Conservation (phyloP, 2,797 vertebrate species). For the Caiman crocodilus region DNA sequence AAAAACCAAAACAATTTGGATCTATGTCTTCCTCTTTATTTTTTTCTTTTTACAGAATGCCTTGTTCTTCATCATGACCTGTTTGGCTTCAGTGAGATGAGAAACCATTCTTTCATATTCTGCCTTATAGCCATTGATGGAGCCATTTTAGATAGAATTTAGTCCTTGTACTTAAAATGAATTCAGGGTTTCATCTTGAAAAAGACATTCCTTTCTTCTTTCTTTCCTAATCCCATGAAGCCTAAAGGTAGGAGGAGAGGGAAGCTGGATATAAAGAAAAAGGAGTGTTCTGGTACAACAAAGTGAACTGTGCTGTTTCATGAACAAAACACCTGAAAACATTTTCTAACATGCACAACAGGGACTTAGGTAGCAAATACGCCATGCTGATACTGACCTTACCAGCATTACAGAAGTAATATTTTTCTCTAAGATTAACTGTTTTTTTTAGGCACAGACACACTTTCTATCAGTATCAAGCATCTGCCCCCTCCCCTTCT, state of each 20-base stretch:
- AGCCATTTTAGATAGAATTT: conserved; percentile 54
- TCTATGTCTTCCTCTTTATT: not conserved
- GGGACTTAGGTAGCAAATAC: conserved; percentile 59
- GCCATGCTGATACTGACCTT: conserved; percentile 33
- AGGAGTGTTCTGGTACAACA: conserved; percentile 64
- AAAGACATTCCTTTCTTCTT: conserved; percentile 58
- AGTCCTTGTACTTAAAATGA: conserved; percentile 58
- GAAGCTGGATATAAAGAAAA: conserved; percentile 22
- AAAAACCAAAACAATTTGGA: conserved; percentile 21
- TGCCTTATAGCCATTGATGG: conserved; percentile 1
- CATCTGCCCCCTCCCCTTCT: not conserved
- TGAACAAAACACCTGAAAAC: conserved; percentile 67
- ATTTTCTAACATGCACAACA: conserved; percentile 57
- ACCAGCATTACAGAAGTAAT: conserved; percentile 6
- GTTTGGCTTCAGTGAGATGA: conserved; percentile 18
- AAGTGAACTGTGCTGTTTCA: conserved; percentile 60
- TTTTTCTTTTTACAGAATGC: not conserved
- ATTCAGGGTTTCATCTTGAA: conserved; percentile 65
- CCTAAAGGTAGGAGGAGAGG: conserved; percentile 52
- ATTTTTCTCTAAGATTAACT: conserved; percentile 40
- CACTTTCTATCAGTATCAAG: not conserved
- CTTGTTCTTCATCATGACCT: not conserved
- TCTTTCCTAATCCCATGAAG: conserved; percentile 70
- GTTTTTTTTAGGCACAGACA: conserved; percentile 23
- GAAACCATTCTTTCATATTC: not conserved